Evolutionary conservation across 2,888 invertebrate species (phyloP).

Genomic region (Acholoe squamosa): DNA sequence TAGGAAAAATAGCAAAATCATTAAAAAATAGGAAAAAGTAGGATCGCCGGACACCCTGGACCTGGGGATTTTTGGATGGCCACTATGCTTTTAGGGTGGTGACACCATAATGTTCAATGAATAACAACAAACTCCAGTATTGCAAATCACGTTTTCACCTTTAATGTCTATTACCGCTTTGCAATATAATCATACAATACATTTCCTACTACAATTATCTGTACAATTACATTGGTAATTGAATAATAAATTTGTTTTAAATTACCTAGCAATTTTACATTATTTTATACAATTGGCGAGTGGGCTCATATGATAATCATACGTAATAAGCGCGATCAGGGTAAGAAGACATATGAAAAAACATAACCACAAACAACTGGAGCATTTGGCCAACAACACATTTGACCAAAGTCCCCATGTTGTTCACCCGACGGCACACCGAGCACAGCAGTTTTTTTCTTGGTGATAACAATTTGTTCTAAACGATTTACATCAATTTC

Average conservation of each 20-base stretch:
- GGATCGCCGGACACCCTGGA: too few species aligned
- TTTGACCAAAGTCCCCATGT: not conserved
- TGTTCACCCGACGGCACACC: too few species aligned
- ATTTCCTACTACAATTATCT: slow-evolving; percentile 54
- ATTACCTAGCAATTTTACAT: slow-evolving; percentile 59
- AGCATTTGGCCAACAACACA: too few species aligned
- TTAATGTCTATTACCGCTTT: slow-evolving; percentile 50
- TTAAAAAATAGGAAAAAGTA: too few species aligned
- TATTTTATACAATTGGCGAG: slow-evolving; percentile 39
- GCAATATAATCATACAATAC: slow-evolving; percentile 51
- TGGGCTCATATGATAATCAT: not conserved
- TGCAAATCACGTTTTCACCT: slow-evolving; percentile 49
- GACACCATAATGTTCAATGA: not conserved
- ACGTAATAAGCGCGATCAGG: not conserved
- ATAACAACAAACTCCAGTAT: not conserved
- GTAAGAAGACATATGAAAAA: not conserved
- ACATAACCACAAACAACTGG: not conserved
- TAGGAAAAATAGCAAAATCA: too few species aligned
- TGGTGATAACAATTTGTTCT: slow-evolving; percentile 50
- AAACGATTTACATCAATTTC: not conserved
- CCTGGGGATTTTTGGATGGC: too few species aligned
- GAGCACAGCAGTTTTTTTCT: slow-evolving; percentile 35
- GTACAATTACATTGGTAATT: slow-evolving; percentile 46
- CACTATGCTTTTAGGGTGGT: too few species aligned
- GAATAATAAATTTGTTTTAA: slow-evolving; percentile 51